Evolutionary conservation across 2,888 invertebrate genomes (phyloP), one percentile per base, ranked within the genome.

Genomic region (Drosophila stalkeri): DNA sequence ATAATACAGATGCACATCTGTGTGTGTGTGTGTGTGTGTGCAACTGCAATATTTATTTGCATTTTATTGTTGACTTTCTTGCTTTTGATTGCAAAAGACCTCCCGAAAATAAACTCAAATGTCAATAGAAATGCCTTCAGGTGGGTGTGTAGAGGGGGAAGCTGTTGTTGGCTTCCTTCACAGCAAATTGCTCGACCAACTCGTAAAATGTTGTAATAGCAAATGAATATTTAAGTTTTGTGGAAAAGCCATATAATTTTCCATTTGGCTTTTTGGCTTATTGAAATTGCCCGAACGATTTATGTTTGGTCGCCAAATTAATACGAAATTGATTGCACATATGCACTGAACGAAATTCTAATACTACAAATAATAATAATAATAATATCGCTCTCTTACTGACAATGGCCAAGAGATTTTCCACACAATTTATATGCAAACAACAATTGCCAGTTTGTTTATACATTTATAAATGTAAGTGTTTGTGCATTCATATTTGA

Each of bases 211-310:
- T 77, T 86, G 89, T 72, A 84, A 89, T 78, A 68, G 74, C 87
- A 87, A 87, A 87, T 86, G 76, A 86, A 86, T 86, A 89, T 88
- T 85, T 89, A 89, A 89, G 77, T 69, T 62, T 20, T 51, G 49
- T 51, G 49, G 51, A 44, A 72, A 70, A 73, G 80, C 80, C 89
- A 84, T 87, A 84, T 87, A 87, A 87, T 89, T 84, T 86, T 70
- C 72, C 82, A 88, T 80, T 78, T 77, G 65, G 72, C 67, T 77
- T 63, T 89, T 68, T 72, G 84, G 87, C 84, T 89, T 84, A 86
- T 89, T 86, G 86, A 83, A 81, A 85, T 81, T 67, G 81, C 64
- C 56, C 59, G 44, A 60, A 55, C 68, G 72, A 86, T 86, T 83
- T 86, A 86, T 74, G 59, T 66, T 54, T 46, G 23, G 55, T n/a